phyloP scores from a whole-genome alignment of 2,113 vertebrate genomes.

The Calidris pugnax region DNA sequence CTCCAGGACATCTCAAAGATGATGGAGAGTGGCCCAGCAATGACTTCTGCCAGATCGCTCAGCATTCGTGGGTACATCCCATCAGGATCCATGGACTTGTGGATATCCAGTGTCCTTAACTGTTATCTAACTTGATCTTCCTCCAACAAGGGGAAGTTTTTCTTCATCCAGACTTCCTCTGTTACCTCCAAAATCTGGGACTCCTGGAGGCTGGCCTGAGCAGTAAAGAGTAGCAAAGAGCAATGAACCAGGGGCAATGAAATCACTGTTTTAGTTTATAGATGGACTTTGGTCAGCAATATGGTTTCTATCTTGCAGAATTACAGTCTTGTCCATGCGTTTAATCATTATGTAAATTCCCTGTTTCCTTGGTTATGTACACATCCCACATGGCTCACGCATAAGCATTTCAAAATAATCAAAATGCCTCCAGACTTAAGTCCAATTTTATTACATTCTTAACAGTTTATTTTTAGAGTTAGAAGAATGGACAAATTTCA shows the following conservation, averaged over 20 bases:
- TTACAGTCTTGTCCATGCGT: background rate
- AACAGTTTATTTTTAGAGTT: constrained; percentile 40
- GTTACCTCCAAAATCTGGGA: too few relatives aligned
- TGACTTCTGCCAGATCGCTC: too few relatives aligned
- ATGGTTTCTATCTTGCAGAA: background rate
- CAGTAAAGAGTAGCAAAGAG: too few relatives aligned
- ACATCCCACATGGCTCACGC: background rate
- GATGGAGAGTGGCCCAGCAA: too few relatives aligned
- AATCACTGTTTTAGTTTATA: background rate
- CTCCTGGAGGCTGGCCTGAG: too few relatives aligned
- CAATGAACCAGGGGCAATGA: background rate
- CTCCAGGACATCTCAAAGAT: too few relatives aligned
- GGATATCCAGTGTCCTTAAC: too few relatives aligned
- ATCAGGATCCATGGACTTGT: too few relatives aligned
- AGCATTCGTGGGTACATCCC: too few relatives aligned
- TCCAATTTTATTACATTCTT: constrained; percentile 47
- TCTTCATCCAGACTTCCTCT: too few relatives aligned
- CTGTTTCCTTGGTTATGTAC: background rate
- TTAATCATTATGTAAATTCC: background rate
- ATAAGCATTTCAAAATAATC: background rate
- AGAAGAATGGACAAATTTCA: constrained; percentile 40
- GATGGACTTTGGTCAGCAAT: background rate
- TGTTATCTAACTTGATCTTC: too few relatives aligned
- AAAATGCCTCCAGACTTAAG: constrained; percentile 17
- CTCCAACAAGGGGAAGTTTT: too few relatives aligned